Evolutionary conservation across 2,888 invertebrate species (phyloP).

Genomic region (Bedellia somnulentella): DNA sequence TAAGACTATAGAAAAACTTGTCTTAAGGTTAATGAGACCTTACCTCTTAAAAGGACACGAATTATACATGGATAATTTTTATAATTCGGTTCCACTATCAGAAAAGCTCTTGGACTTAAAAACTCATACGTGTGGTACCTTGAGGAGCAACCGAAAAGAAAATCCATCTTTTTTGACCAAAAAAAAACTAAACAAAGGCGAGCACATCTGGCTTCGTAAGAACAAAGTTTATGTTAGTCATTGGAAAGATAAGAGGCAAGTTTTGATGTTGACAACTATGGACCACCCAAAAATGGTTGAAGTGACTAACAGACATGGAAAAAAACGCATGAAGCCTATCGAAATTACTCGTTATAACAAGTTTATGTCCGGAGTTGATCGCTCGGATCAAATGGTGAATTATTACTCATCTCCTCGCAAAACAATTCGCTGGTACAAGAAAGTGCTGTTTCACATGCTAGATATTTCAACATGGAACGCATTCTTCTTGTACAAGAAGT

Average conservation of each 20-base stretch:
- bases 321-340: not conserved
- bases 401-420: slow-evolving; percentile 11
- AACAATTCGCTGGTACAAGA: slow-evolving; percentile 17
- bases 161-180: slow-evolving; percentile 12
- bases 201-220: slow-evolving; percentile 17
- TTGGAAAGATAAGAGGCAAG: slow-evolving; percentile 17
- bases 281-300: too few relatives aligned
- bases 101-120: slow-evolving; percentile 11
- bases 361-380: slow-evolving; percentile 11
- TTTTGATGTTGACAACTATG: slow-evolving; percentile 16
- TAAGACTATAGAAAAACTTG: too few relatives aligned
- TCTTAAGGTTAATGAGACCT: slow-evolving; percentile 14
- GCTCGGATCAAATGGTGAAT: slow-evolving; percentile 14
- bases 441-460: slow-evolving; percentile 15
- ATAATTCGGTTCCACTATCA: slow-evolving; percentile 12
- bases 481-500: slow-evolving; percentile 9
- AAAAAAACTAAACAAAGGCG: slow-evolving; percentile 16
- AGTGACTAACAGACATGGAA: slow-evolving; percentile 5
- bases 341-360: too few relatives aligned
- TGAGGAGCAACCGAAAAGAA: slow-evolving; percentile 11
- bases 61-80: too few relatives aligned
- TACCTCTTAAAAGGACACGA: slow-evolving; percentile 16
- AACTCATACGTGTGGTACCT: slow-evolving; percentile 13
- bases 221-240: slow-evolving; percentile 16
- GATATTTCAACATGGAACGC: slow-evolving; percentile 14